A percentile compares a stretch with the other conserved stretches of the same genome.
Conservation (phyloP, 1,140 invertebrate genomes). For the Epicauta chinensis region DNA sequence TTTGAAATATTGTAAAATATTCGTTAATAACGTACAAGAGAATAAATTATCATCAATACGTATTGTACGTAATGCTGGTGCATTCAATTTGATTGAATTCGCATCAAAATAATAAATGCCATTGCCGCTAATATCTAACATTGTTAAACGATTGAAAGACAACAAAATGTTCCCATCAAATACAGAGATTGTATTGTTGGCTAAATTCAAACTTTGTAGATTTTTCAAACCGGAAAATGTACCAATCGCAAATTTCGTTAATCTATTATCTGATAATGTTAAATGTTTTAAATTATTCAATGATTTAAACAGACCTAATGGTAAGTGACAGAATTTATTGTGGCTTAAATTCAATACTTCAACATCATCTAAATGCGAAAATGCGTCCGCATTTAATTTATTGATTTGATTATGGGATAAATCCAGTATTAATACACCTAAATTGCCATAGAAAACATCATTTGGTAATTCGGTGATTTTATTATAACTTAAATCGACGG, state of each 20-base stretch:
- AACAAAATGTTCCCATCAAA: constrained; percentile 28
- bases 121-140: constrained; percentile 34
- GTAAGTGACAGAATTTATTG: constrained; percentile 33
- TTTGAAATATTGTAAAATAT: constrained; percentile 31
- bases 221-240: constrained; percentile 33
- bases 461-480: constrained; percentile 24
- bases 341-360: constrained; percentile 33
- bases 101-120: constrained; percentile 32
- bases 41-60: constrained; percentile 33
- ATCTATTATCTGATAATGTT: constrained; percentile 33
- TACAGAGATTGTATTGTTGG: constrained; percentile 26
- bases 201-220: constrained; percentile 30
- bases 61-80: constrained; percentile 26
- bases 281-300: constrained; percentile 24
- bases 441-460: constrained; percentile 27
- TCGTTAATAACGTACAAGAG: constrained; percentile 26
- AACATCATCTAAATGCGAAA: constrained; percentile 25
- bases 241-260: constrained; percentile 27
- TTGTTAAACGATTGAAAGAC: constrained; percentile 23
- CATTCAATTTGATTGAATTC: constrained; percentile 20
- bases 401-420: constrained; percentile 31
- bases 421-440: constrained; percentile 25
- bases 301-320: constrained; percentile 32
- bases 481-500: constrained; percentile 29
- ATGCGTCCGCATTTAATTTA: constrained; percentile 27